Evolutionary conservation across 2,888 invertebrate genomes (phyloP), one percentile per base, ranked within the genome.

Genomic region (Dusona sp.): DNA sequence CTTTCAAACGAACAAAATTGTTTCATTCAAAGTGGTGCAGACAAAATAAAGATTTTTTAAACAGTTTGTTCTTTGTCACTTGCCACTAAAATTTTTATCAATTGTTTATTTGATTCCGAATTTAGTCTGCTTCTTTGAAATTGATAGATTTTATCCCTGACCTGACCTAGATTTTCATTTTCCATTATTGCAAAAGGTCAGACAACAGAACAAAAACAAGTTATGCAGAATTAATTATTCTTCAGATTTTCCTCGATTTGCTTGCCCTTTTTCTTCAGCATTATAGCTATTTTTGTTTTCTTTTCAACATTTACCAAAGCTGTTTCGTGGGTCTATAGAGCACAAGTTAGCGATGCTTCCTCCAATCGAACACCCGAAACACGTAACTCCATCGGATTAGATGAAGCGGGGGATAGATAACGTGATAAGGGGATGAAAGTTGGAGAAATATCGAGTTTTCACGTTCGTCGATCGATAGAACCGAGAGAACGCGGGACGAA

Each of bases 401-500:
- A 74, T 61, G 74, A 79, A 72, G 65, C 57, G 22, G 7, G 51
- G 51, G 45, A 42, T 78, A 57, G 77, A 72, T 72, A 72, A 79
- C 33, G 73, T 54, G 85, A 85, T 79, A 61, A 75, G 79, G 33
- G 65, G 54, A 82, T 48, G 51, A 75, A 80, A 80, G 79, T 85
- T 75, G 61, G 79, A 22, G 36, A 82, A 75, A 82, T 85, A 85
- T 85, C 82, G 82, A 85, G 64, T 83, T 79, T 79, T 75, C 85
- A 51, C 74, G 75, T 51, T 61, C 54, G 48, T 33, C 79, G 85
- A 83, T 83, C 82, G 85, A 54, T 57, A 38, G 9, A 48, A 25
- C 33, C n/a, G 16, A 29, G 29, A 61, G 29, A 61, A 48, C n/a
- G 22, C 29, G 22, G 70, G 16, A 51, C 33, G 48, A 19, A 9